A percentile compares a stretch with the other conserved stretches of the same genome.
These are phyloP conservation scores for Carcinoscorpius rotundicauda DNA, from an alignment of 1,140 invertebrate genomes.

Conservation along the genomic window DNA sequence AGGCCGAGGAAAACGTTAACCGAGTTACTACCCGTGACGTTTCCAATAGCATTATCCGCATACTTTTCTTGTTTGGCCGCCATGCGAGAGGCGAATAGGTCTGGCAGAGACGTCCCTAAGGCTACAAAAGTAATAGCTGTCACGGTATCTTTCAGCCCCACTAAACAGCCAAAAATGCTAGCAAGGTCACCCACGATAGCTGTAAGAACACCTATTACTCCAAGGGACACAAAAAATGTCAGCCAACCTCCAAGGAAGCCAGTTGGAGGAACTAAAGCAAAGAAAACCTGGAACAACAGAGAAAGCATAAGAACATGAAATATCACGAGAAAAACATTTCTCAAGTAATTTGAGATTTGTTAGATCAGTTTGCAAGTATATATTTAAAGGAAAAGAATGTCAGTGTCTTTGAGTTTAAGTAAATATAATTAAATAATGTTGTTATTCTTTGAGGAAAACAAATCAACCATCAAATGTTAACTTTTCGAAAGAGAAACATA, in stretches of 20 bases:
- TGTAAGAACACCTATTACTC: constrained; percentile 45
- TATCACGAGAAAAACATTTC: neutral
- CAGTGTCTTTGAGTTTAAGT: too few relatives aligned
- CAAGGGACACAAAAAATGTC: constrained; percentile 45
- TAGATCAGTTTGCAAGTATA: too few relatives aligned
- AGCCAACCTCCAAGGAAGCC: constrained; percentile 46
- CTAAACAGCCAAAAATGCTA: constrained; percentile 48
- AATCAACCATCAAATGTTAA: too few relatives aligned
- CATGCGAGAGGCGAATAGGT: constrained; percentile 44
- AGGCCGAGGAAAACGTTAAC: constrained; percentile 53
- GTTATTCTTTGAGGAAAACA: too few relatives aligned
- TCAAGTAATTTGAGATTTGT: neutral
- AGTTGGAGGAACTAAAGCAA: constrained; percentile 46
- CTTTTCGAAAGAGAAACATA: too few relatives aligned
- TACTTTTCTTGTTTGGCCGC: constrained; percentile 38
- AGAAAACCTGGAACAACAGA: constrained; percentile 37
- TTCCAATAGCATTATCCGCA: constrained; percentile 41
- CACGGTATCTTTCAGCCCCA: constrained; percentile 42
- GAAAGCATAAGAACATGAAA: neutral
- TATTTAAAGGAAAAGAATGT: too few relatives aligned
- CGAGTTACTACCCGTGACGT: constrained; percentile 41
- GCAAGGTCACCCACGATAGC: constrained; percentile 50
- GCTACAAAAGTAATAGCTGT: constrained; percentile 59
- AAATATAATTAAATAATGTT: too few relatives aligned
- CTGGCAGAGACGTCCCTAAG: constrained; percentile 55